Evolutionary conservation across 92 coral and sea anemone genomes (phyloP), one percentile per base, ranked within the genome.

Genomic region (Zoanthus solanderi): DNA sequence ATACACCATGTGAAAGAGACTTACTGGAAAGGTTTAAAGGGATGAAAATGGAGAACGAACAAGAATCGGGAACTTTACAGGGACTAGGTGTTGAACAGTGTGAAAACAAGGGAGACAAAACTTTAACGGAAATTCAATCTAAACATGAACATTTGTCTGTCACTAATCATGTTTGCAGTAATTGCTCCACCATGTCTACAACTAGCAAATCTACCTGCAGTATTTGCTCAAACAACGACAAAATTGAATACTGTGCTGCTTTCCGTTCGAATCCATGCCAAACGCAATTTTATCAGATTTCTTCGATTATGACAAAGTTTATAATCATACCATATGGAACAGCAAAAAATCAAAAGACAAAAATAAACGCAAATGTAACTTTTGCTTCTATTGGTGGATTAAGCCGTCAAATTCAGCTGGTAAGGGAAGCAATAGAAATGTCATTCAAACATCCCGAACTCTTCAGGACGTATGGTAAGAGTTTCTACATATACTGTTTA

Each of bases 341-440:
- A 74, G 74, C 52, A 13, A 71, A 42, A 66, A 78, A 14, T 17
- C 46, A 86, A 31, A 32, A 50, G 53, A 72, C 53, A 3, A 14
- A 69, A 17, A 45, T 52, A 52, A 89, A 79, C 48, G 75, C 73
- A 10, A 88, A 58, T 52, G 91, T 97, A 68, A 92, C 94, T 6
- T 97, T 92, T 89, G 87, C 92, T 37, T 91, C 92, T 2, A 89
- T 97, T 46, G 99, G 99, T 67, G 99, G 99, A 47, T 92, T 97
- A 4, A 88, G 76, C 45, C 82, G 88, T 60, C 99, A 97, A 84
- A 93, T 97, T 18, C 81, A 52, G 47, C 31, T 94, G 72, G 96
- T 97, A 57, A 92, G 96, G 61, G 99, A 97, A 84, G 95, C 96
- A 92, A 94, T 97, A 5, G 98, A 95, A 84, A 89, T 94, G 88